A percentile compares a stretch with the other conserved stretches of the same genome.
Evolutionary conservation across 2,888 invertebrate genomes (phyloP).

Genomic region (Lochmaea crataegi): DNA sequence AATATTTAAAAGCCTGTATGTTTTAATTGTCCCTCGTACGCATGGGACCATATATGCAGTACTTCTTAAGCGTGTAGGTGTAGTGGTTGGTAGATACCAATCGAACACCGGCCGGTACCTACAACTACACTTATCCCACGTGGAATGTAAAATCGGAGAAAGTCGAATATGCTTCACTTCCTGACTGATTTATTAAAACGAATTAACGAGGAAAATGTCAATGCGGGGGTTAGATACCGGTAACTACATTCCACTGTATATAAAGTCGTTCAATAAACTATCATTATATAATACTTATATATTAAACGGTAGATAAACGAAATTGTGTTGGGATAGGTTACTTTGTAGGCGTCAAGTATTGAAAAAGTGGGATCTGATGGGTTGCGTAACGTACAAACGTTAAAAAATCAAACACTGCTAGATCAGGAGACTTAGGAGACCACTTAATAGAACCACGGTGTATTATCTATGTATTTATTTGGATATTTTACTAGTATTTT

Average conservation of each 20-base stretch:
- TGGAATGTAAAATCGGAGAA: constrained; percentile 46
- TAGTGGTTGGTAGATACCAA: constrained; percentile 36
- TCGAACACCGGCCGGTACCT: constrained; percentile 21
- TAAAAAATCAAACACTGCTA: too few relatives aligned
- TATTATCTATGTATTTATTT: too few relatives aligned
- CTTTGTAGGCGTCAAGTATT: background rate
- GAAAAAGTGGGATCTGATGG: too few relatives aligned
- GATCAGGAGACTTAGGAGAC: too few relatives aligned
- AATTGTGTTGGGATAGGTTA: constrained; percentile 3
- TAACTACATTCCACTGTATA: constrained; percentile 18
- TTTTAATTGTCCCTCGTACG: background rate
- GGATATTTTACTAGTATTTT: too few relatives aligned
- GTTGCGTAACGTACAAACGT: too few relatives aligned
- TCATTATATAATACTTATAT: background rate
- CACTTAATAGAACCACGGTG: too few relatives aligned
- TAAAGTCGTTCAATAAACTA: constrained; percentile 2
- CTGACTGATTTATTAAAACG: constrained; percentile 19
- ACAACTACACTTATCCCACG: constrained; percentile 38
- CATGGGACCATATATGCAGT: background rate
- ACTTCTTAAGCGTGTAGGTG: constrained; percentile 24
- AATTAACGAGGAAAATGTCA: constrained; percentile 26
- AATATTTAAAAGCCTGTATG: background rate
- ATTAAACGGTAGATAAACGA: constrained; percentile 4
- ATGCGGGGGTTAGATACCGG: constrained; percentile 20
- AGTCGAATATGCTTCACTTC: constrained; percentile 32